Evolutionary conservation across 23 tunicate genomes (phyloP), one percentile per base, ranked within the genome.

Genomic region (Oikopleura albicans): DNA sequence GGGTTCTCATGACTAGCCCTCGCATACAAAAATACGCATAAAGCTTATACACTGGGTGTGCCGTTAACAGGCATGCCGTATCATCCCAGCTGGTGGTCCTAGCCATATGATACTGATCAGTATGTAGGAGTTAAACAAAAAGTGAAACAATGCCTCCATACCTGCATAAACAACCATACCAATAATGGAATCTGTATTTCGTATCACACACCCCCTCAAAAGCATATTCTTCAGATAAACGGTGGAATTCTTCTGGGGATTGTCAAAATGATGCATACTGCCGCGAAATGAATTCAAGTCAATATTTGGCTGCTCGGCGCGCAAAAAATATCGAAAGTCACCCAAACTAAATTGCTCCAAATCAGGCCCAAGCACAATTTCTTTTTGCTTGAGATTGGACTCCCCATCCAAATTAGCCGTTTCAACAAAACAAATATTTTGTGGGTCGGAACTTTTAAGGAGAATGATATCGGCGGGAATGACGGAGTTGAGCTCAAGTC

Each of bases 101-200:
- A n/a, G n/a, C n/a, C n/a, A n/a, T n/a, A n/a, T n/a, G n/a, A n/a
- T n/a, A n/a, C n/a, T n/a, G n/a, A n/a, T n/a, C n/a, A n/a, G n/a
- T n/a, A n/a, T n/a, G n/a, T n/a, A n/a, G n/a, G n/a, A n/a, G n/a
- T n/a, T n/a, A n/a, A n/a, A n/a, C n/a, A n/a, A n/a, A n/a, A n/a
- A n/a, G n/a, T n/a, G n/a, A n/a, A n/a, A n/a, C n/a, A n/a, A n/a
- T n/a, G n/a, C 12, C 16, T 49, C 63, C 63, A 22, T 49, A 35
- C 99, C 99, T 4, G 99, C 96, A 84, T 95, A 95, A n/a, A 95
- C 84, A 12, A 95, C 99, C 40, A 95, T 95, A 41, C 99, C 99
- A 79, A 90, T 91, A 27, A 95, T 89, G 57, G 89, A 95, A 84
- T 95, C 99, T 0, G 99, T 95, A 87, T 95, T 95, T 66, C 99